Evolutionary conservation across 2,888 invertebrate species (phyloP), one percentile per base, ranked within the genome.

Genomic region (Xestia xanthographa): DNA sequence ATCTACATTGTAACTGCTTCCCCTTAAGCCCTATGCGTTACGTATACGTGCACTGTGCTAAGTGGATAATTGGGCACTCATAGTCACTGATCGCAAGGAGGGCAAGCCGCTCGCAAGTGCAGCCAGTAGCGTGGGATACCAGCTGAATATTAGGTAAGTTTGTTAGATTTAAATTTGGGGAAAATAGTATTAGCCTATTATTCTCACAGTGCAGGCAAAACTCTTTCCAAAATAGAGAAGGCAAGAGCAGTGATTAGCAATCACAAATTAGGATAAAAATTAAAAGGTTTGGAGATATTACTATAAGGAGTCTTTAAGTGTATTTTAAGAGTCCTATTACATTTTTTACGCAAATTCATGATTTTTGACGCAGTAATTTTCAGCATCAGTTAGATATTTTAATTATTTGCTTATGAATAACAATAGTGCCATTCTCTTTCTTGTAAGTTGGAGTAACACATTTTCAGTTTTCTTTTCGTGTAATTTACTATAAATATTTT

Each of bases 1-100:
- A 50, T 77, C 11, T 20, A 11, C 4, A 26, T 1, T 2, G 9
- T 48, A 26, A 45, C 20, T 65, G 56, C 86, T 86, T 74, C 84
- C 26, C 77, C 83, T 86, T 86, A 86, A 86, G 71, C 79, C 82
- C 77, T 79, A 84, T 85, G 85, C 80, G 85, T 85, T 79, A 79
- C 83, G 75, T 84, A 83, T 85, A 85, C 86, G 80, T 86, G 83
- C 84, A 84, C n/a, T 68, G 63, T 66, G 66, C 72, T 72, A 81
- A 86, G 83, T 81, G 83, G 81, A 85, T 86, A 86, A 86, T 86
- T 86, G 86, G 72, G 66, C 12, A 11, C 63, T 75, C 70, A 26
- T 56, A 70, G 85, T 62, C 86, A 86, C 72, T 78, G 77, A 76
- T 65, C 74, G 75, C 63, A 78, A 63, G 72, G 83, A 83, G 74